Base-by-base conservation (phyloP, 2,888 invertebrate genomes). In the Gandaritis pyraliata region DNA sequence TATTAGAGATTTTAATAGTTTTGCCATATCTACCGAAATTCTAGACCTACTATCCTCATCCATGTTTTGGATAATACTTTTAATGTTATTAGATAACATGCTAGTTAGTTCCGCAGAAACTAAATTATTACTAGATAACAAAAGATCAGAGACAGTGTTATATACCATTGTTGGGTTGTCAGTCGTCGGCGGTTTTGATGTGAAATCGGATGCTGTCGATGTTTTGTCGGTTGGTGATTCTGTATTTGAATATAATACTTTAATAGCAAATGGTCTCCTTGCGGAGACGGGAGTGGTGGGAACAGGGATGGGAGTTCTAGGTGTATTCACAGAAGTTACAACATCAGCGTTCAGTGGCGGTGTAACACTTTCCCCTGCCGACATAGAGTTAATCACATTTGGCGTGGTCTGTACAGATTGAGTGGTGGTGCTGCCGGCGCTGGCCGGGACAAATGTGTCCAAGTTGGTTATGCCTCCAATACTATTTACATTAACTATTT, bases 31-130 rank as follows among this genome's bases (percentile, higher is more conserved):
- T 80, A 90, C 90, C 66, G 87, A 86, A 78, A 93, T 83, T 84
- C 86, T 90, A 74, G 83, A 83, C 82, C 81, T 89, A 82, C 86
- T 88, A 13, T 82, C 82, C 67, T 86, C 86, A 72, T 92, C 90
- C 88, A 91, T 88, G 74, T 85, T 87, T 78, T 85, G 75, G 58
- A 92, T 84, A 72, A 92, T 90, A 81, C 79, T 81, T 79, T 77
- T 85, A 73, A 92, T 92, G 73, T 89, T 90, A 87, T 86, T 90
- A 72, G 91, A 83, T 70, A 92, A 85, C 91, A 91, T 92, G 91
- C 91, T 91, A 82, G 92, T 92, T 92, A 92, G 87, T 89, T 89
- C 90, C 66, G 88, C 86, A 64, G 92, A 92, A 54, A 92, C 86
- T 84, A 91, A 76, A 76, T 87, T 86, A 70, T 90, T 92, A 82